These are phyloP conservation scores for Calidris pugnax DNA, from an alignment of 2,113 vertebrate genomes.

Conservation along the genomic window DNA sequence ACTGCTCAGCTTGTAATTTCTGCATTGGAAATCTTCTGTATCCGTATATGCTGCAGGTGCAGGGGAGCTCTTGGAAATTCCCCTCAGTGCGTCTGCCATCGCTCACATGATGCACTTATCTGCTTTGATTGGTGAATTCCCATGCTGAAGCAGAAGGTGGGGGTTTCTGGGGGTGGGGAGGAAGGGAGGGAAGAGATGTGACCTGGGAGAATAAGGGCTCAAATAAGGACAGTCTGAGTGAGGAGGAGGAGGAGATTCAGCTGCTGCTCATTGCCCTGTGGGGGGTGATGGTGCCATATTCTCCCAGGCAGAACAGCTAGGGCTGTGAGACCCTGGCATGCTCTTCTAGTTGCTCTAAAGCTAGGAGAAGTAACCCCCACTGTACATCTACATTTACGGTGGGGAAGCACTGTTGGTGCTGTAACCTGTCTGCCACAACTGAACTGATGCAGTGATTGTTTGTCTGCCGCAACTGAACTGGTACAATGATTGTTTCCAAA, in stretches of 20 bases:
- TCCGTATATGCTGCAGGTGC: not conserved
- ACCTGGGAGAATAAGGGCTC: not conserved
- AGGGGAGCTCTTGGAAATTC: conserved; percentile 33
- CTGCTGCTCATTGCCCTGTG: not conserved
- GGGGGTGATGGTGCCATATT: not conserved
- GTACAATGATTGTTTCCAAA: not conserved
- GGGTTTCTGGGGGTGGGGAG: not conserved
- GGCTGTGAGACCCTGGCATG: not conserved
- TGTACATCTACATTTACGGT: not conserved
- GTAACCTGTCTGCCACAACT: not conserved
- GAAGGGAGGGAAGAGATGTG: not conserved
- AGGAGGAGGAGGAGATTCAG: not conserved
- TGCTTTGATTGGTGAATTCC: conserved; percentile 35
- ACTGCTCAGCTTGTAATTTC: not conserved
- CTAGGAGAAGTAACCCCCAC: not conserved
- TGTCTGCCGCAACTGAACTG: not conserved
- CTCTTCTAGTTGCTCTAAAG: not conserved
- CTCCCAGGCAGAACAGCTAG: not conserved
- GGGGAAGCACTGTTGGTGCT: not conserved
- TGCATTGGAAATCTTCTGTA: not conserved
- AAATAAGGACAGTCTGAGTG: not conserved
- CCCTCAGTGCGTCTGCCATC: not conserved
- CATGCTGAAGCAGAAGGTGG: not conserved
- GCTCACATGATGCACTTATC: not conserved
- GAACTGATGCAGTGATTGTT: not conserved